phyloP scores from a whole-genome alignment of 2,797 vertebrate species.

The Paramormyrops hopkinsi region DNA sequence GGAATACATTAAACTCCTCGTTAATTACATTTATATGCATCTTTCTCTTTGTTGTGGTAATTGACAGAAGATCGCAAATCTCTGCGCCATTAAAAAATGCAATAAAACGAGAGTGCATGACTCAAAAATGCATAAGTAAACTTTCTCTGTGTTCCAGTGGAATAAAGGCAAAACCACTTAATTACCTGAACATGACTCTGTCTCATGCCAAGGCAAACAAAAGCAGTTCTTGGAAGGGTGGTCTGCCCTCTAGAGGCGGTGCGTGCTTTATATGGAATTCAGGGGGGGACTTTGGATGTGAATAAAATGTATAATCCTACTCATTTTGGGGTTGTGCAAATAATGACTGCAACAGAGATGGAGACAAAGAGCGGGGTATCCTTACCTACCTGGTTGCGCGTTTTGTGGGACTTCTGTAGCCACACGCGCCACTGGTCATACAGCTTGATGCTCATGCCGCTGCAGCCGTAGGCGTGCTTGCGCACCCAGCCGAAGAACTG shows the following conservation, averaged over 20 bases:
- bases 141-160: conserved; percentile 40
- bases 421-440: conserved; percentile 94
- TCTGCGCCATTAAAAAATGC: conserved; percentile 47
- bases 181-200: conserved; percentile 50
- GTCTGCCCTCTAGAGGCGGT: conserved; percentile 40
- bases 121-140: conserved; percentile 34
- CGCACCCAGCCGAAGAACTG: conserved; percentile 93
- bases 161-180: conserved; percentile 47
- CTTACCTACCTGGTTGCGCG: conserved; percentile 88
- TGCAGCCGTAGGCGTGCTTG: conserved; percentile 82
- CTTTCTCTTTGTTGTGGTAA: conserved; percentile 56
- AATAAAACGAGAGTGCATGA: conserved; percentile 47
- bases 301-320: background rate
- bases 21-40: conserved; percentile 50
- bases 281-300: background rate
- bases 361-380: conserved; percentile 8
- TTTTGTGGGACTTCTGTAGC: conserved; percentile 89
- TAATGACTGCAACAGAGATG: background rate
- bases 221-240: conserved; percentile 38
- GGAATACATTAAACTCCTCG: conserved; percentile 44
- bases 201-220: conserved; percentile 37
- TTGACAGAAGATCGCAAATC: conserved; percentile 45
- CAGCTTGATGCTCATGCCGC: conserved; percentile 87
- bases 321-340: background rate
- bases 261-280: background rate